Percentiles rank a stretch among this genome's conserved stretches.
These are phyloP conservation scores for Lathronympha strigana DNA, from an alignment of 2,888 invertebrate species.

Conservation along the genomic window DNA sequence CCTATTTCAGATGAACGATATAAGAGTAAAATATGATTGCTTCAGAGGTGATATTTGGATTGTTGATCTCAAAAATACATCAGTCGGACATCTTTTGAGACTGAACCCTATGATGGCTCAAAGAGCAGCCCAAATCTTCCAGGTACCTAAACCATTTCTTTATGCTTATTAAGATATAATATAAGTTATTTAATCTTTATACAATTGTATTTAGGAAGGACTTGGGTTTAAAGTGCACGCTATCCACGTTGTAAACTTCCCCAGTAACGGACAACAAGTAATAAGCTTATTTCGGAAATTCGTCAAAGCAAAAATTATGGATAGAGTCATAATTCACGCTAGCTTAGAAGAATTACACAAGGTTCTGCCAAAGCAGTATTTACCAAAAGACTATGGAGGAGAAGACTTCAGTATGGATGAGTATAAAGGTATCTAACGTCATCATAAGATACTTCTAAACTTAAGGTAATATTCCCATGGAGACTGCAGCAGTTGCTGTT, in stretches of 20 bases:
- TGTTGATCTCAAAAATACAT: not conserved
- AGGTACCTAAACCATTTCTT: no score
- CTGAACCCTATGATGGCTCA: not conserved
- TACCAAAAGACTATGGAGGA: conserved; percentile 70
- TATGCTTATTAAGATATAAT: no score
- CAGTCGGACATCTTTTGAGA: not conserved
- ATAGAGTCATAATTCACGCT: conserved; percentile 63
- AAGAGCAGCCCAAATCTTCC: not conserved
- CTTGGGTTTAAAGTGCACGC: conserved; percentile 66
- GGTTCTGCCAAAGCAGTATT: conserved; percentile 59
- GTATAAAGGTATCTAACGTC: conserved; percentile 66
- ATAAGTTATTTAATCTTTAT: no score
- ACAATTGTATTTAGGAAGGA: no score
- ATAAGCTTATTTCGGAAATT: conserved; percentile 67
- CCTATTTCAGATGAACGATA: not conserved
- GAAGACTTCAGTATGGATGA: conserved; percentile 60
- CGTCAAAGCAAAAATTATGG: conserved; percentile 69
- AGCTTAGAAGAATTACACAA: conserved; percentile 61
- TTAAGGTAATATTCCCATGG: no score
- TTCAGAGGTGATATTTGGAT: conserved; percentile 6
- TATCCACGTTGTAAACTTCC: conserved; percentile 74
- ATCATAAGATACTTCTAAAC: no score
- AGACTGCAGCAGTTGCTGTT: no score
- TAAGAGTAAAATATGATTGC: conserved; percentile 10
- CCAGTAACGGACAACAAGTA: conserved; percentile 59